Base-by-base conservation (phyloP, 2,888 invertebrate species). In the Eupithecia subfuscata region DNA sequence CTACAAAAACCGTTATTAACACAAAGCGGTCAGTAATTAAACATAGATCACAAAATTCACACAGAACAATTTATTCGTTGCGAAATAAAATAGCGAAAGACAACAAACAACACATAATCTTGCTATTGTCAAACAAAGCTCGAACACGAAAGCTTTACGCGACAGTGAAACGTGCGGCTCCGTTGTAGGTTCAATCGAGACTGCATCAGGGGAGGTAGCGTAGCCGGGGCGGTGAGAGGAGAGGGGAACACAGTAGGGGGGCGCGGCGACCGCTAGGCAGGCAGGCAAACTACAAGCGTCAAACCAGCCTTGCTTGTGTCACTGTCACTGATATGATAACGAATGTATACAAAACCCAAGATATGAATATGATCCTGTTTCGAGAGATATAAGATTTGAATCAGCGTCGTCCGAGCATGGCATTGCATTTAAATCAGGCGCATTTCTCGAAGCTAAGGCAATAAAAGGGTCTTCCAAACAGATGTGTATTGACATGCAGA, bases 261-360 rank as follows among this genome's bases (percentile, higher is more conserved):
- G 87, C 87, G 86, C 88, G 85, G 87, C 87, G 86, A 86, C 78
- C 84, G 84, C 82, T 81, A 84, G 68, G 86, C 43, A 40, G 84
- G 84, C 84, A 79, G 70, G 73, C 71, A n/a, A 67, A 67, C 60
- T 60, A 86, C 86, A 90, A 85, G 86, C 91, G 90, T 89, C 92
- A 90, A 91, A 92, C 88, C 84, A 88, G 86, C 90, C 89, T 88
- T 88, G 88, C 89, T 88, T 88, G 86, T 91, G 89, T 89, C 89
- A 90, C 89, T 87, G 87, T 83, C 85, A 88, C 87, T 90, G 90
- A 90, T 90, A 92, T 93, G 94, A 94, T 94, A 94, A 94, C 92
- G 85, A 91, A 90, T 88, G 90, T 92, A 91, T 88, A 93, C 92
- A 91, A 91, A 89, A 86, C 84, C 83, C 83, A 86, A 80, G 86